Percentiles rank a stretch among this genome's conserved stretches.
Evolutionary conservation across 2,888 invertebrate genomes (phyloP).

Genomic region (Hofmannophila pseudospretella): DNA sequence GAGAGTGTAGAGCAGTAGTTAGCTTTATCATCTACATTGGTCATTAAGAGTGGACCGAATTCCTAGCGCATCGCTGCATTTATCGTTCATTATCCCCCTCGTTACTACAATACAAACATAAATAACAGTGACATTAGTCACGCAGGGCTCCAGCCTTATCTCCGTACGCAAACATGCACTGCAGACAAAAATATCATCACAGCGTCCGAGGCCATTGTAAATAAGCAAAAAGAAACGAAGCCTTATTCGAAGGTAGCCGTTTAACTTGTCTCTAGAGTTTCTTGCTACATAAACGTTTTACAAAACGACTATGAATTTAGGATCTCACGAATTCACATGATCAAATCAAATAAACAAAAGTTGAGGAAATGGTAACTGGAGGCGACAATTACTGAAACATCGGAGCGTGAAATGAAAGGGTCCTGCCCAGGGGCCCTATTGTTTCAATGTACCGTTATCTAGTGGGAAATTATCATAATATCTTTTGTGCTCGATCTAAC

Average conservation of each 20-base stretch:
- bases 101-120: slow-evolving; percentile 51
- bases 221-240: slow-evolving; percentile 8
- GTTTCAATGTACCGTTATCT: slow-evolving; percentile 13
- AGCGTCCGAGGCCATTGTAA: slow-evolving; percentile 7
- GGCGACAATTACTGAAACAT: slow-evolving; percentile 6
- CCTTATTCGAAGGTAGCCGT: slow-evolving; percentile 2
- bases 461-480: slow-evolving; percentile 17
- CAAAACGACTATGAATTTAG: not conserved
- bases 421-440: slow-evolving; percentile 10
- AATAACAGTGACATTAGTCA: slow-evolving; percentile 60
- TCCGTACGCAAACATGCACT: slow-evolving; percentile 32
- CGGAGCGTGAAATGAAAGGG: slow-evolving; percentile 8
- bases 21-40: slow-evolving; percentile 38
- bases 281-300: slow-evolving; percentile 1
- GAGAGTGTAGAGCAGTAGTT: slow-evolving; percentile 31
- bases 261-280: slow-evolving; percentile 4
- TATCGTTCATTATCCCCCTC: slow-evolving; percentile 53
- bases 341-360: not conserved
- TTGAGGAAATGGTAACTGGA: slow-evolving; percentile 4
- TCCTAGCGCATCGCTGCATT: slow-evolving; percentile 47
- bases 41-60: slow-evolving; percentile 49
- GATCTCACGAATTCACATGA: not conserved
- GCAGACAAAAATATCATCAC: slow-evolving; percentile 33
- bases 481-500: slow-evolving; percentile 27
- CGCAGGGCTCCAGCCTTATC: slow-evolving; percentile 47